A percentile compares a stretch with the other conserved stretches of the same genome.
Conservation (phyloP, 2,888 invertebrate species). For the Trachelus tabidus region DNA sequence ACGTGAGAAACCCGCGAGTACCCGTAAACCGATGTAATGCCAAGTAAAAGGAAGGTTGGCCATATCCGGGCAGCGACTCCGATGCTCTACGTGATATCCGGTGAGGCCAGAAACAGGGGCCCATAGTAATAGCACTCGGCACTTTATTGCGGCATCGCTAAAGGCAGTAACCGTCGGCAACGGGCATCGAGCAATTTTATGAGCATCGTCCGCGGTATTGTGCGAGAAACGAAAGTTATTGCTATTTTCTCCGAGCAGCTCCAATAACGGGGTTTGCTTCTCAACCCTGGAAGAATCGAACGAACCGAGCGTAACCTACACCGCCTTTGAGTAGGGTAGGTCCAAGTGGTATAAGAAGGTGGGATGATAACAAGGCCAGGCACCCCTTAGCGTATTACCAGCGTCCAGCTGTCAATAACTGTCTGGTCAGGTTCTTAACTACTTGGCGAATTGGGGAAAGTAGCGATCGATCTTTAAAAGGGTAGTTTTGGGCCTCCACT, state of each 20-base stretch:
- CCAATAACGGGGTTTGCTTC: constrained; percentile 16
- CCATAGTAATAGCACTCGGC: not conserved
- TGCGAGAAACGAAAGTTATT: constrained; percentile 33
- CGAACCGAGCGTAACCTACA: not conserved
- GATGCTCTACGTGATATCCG: not conserved
- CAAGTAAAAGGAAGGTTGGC: not conserved
- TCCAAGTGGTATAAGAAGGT: not conserved
- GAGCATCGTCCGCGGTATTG: constrained; percentile 8
- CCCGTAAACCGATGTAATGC: not conserved
- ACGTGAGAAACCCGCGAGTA: not conserved
- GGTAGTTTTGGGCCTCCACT: too few relatives aligned
- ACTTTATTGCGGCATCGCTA: constrained; percentile 5
- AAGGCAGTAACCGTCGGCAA: not conserved
- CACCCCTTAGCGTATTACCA: constrained; percentile 14
- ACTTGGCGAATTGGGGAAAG: not conserved
- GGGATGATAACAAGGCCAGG: not conserved
- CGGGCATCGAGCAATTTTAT: constrained; percentile 5
- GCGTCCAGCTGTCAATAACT: constrained; percentile 30
- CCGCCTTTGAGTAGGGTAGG: not conserved
- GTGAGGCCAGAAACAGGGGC: not conserved
- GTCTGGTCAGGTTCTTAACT: constrained; percentile 7
- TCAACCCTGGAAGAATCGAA: constrained; percentile 12
- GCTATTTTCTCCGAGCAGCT: constrained; percentile 26
- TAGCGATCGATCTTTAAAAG: too few relatives aligned
- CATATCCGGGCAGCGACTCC: not conserved